A percentile compares a stretch with the other conserved stretches of the same genome.
Evolutionary conservation across 2,113 vertebrate genomes (phyloP).

Genomic region (Capreolus pygargus): DNA sequence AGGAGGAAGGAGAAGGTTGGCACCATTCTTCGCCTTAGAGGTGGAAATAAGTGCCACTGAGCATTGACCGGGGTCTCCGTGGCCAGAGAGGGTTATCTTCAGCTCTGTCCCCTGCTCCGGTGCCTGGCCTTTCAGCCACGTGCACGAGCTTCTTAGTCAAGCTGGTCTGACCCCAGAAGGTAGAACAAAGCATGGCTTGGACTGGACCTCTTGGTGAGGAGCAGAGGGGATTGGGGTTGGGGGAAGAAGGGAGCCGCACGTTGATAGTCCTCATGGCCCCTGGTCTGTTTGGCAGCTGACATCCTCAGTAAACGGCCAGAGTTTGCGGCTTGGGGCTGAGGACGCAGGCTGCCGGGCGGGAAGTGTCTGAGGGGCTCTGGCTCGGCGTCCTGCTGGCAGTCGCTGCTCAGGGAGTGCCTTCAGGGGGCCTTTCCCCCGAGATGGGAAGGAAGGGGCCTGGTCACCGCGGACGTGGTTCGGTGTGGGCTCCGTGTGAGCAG

Average conservation of each 20-base stretch:
- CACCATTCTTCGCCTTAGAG: constrained; percentile 5
- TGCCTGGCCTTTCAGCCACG: neutral
- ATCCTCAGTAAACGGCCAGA: neutral
- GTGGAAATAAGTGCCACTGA: neutral
- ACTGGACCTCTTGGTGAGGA: neutral
- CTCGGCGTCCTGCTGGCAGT: neutral
- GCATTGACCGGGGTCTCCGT: neutral
- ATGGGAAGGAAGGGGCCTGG: constrained; percentile 35
- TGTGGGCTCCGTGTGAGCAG: neutral
- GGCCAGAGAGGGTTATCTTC: neutral
- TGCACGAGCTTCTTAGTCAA: neutral
- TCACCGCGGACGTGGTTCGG: neutral
- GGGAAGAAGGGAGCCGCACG: neutral
- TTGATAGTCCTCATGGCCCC: neutral
- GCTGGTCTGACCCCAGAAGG: neutral
- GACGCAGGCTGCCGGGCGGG: neutral
- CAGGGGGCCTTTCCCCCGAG: neutral
- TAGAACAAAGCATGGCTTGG: neutral
- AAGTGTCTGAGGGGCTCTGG: neutral
- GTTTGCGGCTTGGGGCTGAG: neutral
- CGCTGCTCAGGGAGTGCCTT: neutral
- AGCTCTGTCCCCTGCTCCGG: neutral
- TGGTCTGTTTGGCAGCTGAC: neutral
- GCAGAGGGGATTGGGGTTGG: neutral
- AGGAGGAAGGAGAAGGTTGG: neutral